Evolutionary conservation across 2,888 invertebrate species (phyloP), one percentile per base, ranked within the genome.

Genomic region (Ditylenchus weischeri): DNA sequence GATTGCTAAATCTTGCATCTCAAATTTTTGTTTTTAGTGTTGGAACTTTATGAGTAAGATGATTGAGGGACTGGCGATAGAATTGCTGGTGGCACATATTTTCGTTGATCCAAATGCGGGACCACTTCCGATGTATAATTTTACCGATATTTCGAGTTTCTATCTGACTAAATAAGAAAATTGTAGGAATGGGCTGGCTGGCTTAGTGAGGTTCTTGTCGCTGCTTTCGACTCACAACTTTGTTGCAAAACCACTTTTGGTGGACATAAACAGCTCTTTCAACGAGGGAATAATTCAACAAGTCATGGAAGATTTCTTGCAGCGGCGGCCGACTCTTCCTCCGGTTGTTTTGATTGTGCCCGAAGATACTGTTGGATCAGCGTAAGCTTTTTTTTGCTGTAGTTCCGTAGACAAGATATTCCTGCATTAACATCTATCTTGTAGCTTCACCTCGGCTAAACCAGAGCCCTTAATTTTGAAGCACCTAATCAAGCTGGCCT

Each of bases 41-140:
- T 18, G 19, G 48, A 47, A 47, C n/a, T 62, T 47, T 62, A n/a
- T 62, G 47, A 62, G 62, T n/a, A 62, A 62, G 47, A 47, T 62
- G 49, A 47, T 62, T 29, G 62, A 62, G n/a, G 62, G 62, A 43
- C 43, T 62, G 7, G 62, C 62, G 23, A 10, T 62, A 21, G 62
- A 62, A 47, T 29, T 62, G 29, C 1, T 62, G 15, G 48, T 62
- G 2, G 62, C 62, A 0, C n/a, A 47, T 13, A 11, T 62, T 4
- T 62, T 59, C 35, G 43, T 35, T 23, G 59, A 29, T 23, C 21
- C 38, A 7, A 23, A 21, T 35, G 15, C 36, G 15, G 35, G 43
- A 21, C 36, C 59, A 4, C 38, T 43, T 19, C 59, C 59, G 7
- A 29, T 8, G 59, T 59, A 11, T 19, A 8, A 1, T 59, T 57